Conservation (phyloP, 2,797 vertebrate genomes). For the Ctenosaura bakeri region DNA sequence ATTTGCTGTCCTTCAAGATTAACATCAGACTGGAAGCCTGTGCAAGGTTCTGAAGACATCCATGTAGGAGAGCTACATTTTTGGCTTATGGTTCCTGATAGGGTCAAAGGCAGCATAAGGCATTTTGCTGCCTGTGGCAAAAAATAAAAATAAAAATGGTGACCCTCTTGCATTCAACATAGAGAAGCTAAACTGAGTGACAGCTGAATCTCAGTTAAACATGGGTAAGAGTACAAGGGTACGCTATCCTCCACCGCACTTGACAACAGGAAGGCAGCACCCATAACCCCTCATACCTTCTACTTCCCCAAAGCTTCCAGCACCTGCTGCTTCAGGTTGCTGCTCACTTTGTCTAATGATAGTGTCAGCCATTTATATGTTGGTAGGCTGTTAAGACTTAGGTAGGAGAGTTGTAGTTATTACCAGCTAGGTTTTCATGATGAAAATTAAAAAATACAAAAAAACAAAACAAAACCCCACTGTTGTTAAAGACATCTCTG, state of each 20-base stretch:
- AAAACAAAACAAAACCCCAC: too few species aligned
- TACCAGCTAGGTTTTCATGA: background rate
- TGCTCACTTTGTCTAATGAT: too few species aligned
- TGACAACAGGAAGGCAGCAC: background rate
- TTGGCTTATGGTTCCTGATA: background rate
- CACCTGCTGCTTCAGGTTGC: background rate
- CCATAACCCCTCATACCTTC: background rate
- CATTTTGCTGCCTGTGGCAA: background rate
- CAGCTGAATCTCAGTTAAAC: background rate
- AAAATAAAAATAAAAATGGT: background rate
- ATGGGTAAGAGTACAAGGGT: background rate
- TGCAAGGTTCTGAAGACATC: background rate
- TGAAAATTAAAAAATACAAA: background rate
- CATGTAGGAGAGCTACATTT: background rate
- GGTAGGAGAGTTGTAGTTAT: background rate
- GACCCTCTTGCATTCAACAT: background rate
- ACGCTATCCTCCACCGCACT: background rate
- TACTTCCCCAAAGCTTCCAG: background rate
- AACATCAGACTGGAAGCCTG: background rate
- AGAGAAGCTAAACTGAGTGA: background rate
- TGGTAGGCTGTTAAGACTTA: background rate
- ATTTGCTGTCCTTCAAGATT: background rate
- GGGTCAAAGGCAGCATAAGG: background rate
- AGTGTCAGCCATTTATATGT: too few species aligned
- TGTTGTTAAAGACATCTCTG: background rate